Percentiles rank a stretch among this genome's conserved stretches.
Evolutionary conservation across 2,113 vertebrate species (phyloP).

Genomic region (Hyla sarda): DNA sequence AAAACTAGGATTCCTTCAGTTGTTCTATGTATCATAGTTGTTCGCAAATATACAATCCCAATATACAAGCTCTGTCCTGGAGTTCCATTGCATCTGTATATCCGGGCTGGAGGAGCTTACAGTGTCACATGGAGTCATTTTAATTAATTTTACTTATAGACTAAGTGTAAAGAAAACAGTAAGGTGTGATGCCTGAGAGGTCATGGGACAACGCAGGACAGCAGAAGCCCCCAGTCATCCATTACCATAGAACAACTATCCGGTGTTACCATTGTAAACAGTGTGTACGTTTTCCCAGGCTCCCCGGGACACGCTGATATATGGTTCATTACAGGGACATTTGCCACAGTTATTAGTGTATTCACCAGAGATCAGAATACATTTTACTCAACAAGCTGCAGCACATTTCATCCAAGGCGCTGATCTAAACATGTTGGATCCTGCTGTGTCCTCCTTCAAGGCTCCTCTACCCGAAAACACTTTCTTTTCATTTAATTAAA

Average conservation of each 20-base stretch:
- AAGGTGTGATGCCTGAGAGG: slow-evolving; percentile 19
- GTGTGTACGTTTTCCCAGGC: not conserved
- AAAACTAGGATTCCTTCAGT: not conserved
- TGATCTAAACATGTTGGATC: slow-evolving; percentile 24
- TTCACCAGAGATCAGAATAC: not conserved
- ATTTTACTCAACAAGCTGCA: not conserved
- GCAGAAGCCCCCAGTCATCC: not conserved
- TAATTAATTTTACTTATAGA: not conserved
- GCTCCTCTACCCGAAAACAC: not conserved
- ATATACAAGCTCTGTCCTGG: not conserved
- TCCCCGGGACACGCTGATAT: not conserved
- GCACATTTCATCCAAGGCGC: not conserved
- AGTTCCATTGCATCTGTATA: not conserved
- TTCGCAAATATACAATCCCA: not conserved
- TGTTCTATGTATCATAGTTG: not conserved
- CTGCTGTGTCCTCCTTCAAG: not conserved
- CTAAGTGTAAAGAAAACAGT: not conserved
- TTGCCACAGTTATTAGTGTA: not conserved
- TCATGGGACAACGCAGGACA: not conserved
- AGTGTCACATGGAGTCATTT: not conserved
- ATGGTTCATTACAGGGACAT: slow-evolving; percentile 35
- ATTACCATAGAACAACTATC: slow-evolving; percentile 1
- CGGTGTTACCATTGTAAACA: not conserved
- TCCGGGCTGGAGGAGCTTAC: not conserved
- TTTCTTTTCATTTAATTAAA: not conserved